Evolutionary conservation across 2,113 vertebrate genomes (phyloP).

Genomic region (Saguinus imperator): DNA sequence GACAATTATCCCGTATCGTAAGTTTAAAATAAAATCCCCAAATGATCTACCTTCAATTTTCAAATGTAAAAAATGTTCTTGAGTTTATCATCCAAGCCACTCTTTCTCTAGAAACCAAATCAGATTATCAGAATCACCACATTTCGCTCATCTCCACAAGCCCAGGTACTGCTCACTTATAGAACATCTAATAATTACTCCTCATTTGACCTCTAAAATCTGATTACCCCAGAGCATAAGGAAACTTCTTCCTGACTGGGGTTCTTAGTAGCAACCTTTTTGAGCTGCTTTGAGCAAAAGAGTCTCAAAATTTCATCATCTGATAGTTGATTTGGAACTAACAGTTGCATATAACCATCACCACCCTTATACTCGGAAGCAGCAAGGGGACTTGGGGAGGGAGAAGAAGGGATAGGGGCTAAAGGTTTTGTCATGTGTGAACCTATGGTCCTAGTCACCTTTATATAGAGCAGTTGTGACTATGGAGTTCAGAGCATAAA

Average conservation of each 20-base stretch:
- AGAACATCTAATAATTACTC: constrained; percentile 64
- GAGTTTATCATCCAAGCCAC: constrained; percentile 59
- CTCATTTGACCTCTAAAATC: constrained; percentile 75
- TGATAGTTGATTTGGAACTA: constrained; percentile 57
- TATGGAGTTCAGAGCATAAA: neutral
- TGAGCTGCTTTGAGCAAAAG: constrained; percentile 66
- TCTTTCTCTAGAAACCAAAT: constrained; percentile 67
- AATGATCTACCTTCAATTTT: constrained; percentile 55
- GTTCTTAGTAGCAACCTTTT: constrained; percentile 77
- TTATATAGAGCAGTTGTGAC: constrained; percentile 29
- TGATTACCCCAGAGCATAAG: constrained; percentile 59
- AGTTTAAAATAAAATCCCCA: constrained; percentile 48
- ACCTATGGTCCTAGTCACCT: constrained; percentile 30
- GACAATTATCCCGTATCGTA: neutral
- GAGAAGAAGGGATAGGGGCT: constrained; percentile 43
- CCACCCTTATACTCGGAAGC: constrained; percentile 47
- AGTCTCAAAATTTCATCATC: constrained; percentile 77
- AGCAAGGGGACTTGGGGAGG: neutral
- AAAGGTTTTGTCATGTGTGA: constrained; percentile 36
- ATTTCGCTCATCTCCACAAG: constrained; percentile 62
- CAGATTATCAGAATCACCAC: constrained; percentile 49
- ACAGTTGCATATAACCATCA: constrained; percentile 60
- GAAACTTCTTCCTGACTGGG: constrained; percentile 74
- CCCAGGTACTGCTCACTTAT: constrained; percentile 59
- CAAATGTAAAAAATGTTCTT: constrained; percentile 54